Evolutionary conservation across 2,113 vertebrate genomes (phyloP), one percentile per base, ranked within the genome.

Genomic region (Falco punctatus): DNA sequence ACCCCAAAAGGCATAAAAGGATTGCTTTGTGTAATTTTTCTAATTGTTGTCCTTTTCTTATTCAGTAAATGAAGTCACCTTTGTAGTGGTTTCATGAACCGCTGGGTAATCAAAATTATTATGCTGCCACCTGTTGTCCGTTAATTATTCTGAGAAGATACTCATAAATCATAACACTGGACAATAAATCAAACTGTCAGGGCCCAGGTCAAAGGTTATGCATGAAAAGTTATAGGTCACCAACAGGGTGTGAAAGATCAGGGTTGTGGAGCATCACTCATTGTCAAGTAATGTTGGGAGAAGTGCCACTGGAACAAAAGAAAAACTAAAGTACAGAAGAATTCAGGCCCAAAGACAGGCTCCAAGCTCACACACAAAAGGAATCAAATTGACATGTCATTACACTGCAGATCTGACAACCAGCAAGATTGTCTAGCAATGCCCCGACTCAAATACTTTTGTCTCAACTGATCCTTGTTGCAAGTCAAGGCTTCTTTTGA

Each of bases 111-210:
- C 98, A 98, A 98, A 98, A 98, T 98, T 98, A 98, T 98, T 98
- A 98, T 98, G 98, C 98, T 97, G 98, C 99, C 99, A 99, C 99
- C 99, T 99, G 99, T 99, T 99, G 99, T 98, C 99, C 98, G 98
- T 99, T 99, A 99, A 99, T 99, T 99, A 99, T 98, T 98, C 98
- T 98, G 98, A 99, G 98, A 97, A 99, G 99, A 99, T 99, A 99
- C 98, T 99, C 99, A 99, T 99, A 99, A 99, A 99, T 99, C 99
- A 99, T 99, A 99, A 99, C 99, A 98, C 98, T 94, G 98, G 98
- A 99, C 99, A 99, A 99, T 99, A 99, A 99, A 99, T 99, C 99
- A 99, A 99, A 98, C 99, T 99, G 99, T 99, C 99, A 99, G 98
- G 97, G 94, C 96, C 97, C 90, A 96, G 99, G 99, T 99, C 99